Evolutionary conservation across 2,113 vertebrate species (phyloP), one percentile per base, ranked within the genome.

Genomic region (Falcunculus frontatus): DNA sequence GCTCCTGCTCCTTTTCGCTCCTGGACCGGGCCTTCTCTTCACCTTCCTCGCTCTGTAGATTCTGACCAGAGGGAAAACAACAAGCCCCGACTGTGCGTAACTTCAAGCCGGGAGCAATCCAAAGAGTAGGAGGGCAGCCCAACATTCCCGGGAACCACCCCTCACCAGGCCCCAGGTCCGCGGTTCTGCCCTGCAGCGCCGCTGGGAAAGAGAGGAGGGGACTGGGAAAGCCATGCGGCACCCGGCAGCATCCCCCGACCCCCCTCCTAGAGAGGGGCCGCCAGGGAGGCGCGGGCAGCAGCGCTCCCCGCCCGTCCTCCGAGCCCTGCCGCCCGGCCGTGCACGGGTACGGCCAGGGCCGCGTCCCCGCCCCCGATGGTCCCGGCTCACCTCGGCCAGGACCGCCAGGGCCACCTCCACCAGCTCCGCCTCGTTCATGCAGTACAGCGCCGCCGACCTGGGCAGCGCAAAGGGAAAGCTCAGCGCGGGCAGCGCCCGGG

Each of bases 341-440:
- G 11, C 42, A 12, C 56, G 2, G 50, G 6, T 15, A 41, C 14
- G 13, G 17, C 49, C 56, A 3, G 30, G 23, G 20, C 26, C 33
- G 22, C 9, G 3, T 32, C 32, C 15, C 49, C 44, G 16, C 2
- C 12, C 17, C 4, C 19, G 8, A 15, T 42, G 29, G 0, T 14
- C 13, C 21, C 33, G 20, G 49, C 84, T 88, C 95, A 98, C 98
- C 98, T 98, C 96, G 19, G 94, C 81, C 86, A 98, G 93, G 49
- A 98, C 50, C 9, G 90, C 94, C 76, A 98, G 82, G 4, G 98
- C 98, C 39, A 63, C 82, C 3, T 97, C 96, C 4, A 98, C 93
- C 44, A 98, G 70, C 44, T 98, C 98, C 1, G 95, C 97, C 75
- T 98, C 98, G 50, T 93, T 97, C 98, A 98, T 97, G 90, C 98